phyloP scores from a whole-genome alignment of 2,113 vertebrate species.

The Psilopogon haemacephalus region DNA sequence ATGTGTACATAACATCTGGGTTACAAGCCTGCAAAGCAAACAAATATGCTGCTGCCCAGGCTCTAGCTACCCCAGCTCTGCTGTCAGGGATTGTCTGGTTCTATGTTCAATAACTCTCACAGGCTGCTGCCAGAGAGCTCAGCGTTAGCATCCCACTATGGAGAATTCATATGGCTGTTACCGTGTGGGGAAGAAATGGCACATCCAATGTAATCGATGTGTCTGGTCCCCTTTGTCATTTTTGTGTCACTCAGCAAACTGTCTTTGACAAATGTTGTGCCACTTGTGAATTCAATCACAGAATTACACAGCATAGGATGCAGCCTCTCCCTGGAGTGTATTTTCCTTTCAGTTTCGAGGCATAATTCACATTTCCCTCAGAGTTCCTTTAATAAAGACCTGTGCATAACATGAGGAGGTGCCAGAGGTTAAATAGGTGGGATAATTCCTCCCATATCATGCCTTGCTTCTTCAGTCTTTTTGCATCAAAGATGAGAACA shows the following conservation, averaged over 20 bases:
- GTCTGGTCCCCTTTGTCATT: not conserved
- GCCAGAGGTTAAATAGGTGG: not conserved
- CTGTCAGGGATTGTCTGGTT: not conserved
- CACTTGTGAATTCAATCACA: not conserved
- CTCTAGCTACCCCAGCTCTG: not conserved
- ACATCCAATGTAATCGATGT: not conserved
- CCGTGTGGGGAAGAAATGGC: not conserved
- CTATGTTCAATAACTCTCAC: rapidly evolving
- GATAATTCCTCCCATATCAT: not conserved
- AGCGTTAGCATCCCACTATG: not conserved
- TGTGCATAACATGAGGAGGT: not conserved
- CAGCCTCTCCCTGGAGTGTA: not conserved
- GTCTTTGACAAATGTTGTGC: not conserved
- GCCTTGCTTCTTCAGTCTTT: not conserved
- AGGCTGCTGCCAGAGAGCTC: not conserved
- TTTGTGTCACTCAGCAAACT: not conserved
- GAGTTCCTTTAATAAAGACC: not conserved
- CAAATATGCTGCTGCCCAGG: not conserved
- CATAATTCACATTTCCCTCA: not conserved
- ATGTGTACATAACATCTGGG: not conserved
- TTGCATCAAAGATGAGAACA: not conserved
- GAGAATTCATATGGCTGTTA: not conserved
- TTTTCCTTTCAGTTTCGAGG: not conserved
- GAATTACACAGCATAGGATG: not conserved
- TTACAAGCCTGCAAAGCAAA: not conserved